Conservation (phyloP, 2,113 vertebrate genomes). For the Coreoperca whiteheadi region DNA sequence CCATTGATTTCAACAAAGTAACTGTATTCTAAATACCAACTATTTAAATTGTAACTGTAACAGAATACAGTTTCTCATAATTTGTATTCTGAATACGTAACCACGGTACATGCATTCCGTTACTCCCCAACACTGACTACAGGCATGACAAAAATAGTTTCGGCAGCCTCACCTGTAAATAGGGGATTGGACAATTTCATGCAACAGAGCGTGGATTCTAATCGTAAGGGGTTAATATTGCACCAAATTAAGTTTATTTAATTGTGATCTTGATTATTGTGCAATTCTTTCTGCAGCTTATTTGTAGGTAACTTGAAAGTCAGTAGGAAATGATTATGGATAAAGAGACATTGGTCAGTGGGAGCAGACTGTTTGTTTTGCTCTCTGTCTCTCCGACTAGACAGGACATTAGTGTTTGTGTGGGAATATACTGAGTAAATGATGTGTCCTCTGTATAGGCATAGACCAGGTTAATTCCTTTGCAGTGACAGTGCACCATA, state of each 20-base stretch:
- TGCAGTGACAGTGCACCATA: not conserved
- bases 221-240: not conserved
- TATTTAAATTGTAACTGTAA: too few species aligned
- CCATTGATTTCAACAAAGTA: too few species aligned
- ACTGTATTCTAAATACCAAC: too few species aligned
- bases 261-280: not conserved
- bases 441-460: not conserved
- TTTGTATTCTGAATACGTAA: too few species aligned
- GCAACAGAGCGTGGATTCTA: not conserved
- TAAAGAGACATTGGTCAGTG: not conserved
- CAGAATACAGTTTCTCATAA: too few species aligned
- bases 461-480: not conserved
- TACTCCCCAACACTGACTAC: too few species aligned
- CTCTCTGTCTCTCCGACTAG: not conserved
- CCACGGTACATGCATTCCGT: too few species aligned
- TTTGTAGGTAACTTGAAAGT: not conserved
- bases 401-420: not conserved
- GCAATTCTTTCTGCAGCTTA: not conserved
- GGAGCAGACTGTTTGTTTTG: slow-evolving; percentile 2
- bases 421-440: not conserved
- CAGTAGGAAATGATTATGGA: not conserved
- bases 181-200: not conserved
- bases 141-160: not conserved
- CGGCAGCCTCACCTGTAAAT: not conserved
- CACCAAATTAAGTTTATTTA: not conserved